A percentile compares a stretch with the other conserved stretches of the same genome.
Conservation (phyloP, 2,797 vertebrate species). For the Enteromius mattozi region DNA sequence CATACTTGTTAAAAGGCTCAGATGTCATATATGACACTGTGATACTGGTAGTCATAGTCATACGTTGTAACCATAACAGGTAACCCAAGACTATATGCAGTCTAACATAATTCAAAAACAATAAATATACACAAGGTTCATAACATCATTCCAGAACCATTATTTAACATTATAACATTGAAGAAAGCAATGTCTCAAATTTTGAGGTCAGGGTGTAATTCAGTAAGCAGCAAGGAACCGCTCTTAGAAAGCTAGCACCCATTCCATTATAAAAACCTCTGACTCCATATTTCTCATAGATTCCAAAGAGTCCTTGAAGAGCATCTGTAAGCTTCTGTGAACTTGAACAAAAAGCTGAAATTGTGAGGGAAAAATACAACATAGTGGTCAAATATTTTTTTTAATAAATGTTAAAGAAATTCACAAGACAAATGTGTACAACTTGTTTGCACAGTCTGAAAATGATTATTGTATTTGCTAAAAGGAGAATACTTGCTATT, state of each 20-base stretch:
- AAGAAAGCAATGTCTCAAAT: constrained; percentile 74
- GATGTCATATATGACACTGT: background rate
- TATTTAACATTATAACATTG: constrained; percentile 34
- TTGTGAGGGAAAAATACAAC: constrained; percentile 40
- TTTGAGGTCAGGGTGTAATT: constrained; percentile 77
- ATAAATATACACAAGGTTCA: background rate
- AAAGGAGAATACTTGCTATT: background rate
- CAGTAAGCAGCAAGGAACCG: constrained; percentile 77
- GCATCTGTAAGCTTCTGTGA: constrained; percentile 62
- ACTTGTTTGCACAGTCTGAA: background rate
- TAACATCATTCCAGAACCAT: background rate
- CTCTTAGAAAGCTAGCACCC: constrained; percentile 79
- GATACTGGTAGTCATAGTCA: background rate
- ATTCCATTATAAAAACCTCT: constrained; percentile 79
- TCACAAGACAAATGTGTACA: background rate
- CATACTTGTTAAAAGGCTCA: background rate
- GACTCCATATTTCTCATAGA: constrained; percentile 74
- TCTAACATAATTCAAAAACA: background rate
- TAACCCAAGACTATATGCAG: background rate
- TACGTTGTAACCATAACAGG: background rate
- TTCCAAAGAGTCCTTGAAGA: constrained; percentile 69
- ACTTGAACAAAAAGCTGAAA: constrained; percentile 74
- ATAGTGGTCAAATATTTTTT: background rate
- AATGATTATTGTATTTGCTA: background rate
- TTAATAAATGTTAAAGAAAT: background rate